Conservation (phyloP, 2,113 vertebrate species). For the Macquaria ambigua region DNA sequence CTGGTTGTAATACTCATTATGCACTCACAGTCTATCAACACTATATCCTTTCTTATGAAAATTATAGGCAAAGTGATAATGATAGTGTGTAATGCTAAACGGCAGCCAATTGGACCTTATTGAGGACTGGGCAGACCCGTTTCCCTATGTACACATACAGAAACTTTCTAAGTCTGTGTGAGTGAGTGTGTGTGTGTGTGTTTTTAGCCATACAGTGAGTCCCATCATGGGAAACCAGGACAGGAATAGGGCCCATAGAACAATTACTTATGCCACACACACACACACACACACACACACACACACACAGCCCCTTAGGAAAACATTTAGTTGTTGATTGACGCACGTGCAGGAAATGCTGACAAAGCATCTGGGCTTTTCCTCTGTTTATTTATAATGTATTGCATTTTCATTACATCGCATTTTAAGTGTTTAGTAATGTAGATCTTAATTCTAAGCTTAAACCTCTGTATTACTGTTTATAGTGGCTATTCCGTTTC, state of each 20-base stretch:
- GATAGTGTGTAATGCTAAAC: not conserved
- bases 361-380: conserved; percentile 49
- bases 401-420: conserved; percentile 3
- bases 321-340: conserved; percentile 47
- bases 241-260: conserved; percentile 45
- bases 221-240: conserved; percentile 40
- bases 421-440: not conserved
- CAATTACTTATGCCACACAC: conserved; percentile 46
- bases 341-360: conserved; percentile 41
- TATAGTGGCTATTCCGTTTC: too few species aligned
- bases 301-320: conserved; percentile 5
- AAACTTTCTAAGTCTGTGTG: conserved; percentile 13
- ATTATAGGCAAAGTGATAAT: not conserved
- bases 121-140: not conserved
- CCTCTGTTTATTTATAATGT: conserved; percentile 45
- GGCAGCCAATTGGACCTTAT: conserved; percentile 1
- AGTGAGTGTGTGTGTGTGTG: not conserved
- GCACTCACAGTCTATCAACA: not conserved
- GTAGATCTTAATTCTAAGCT: not conserved
- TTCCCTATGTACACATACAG: not conserved
- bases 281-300: conserved; percentile 11
- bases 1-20: not conserved
- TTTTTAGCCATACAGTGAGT: not conserved
- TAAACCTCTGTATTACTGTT: not conserved
- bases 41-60: conserved; percentile 7